phyloP scores from a whole-genome alignment of 2,113 vertebrate species.

The Semicossyphus pulcher region DNA sequence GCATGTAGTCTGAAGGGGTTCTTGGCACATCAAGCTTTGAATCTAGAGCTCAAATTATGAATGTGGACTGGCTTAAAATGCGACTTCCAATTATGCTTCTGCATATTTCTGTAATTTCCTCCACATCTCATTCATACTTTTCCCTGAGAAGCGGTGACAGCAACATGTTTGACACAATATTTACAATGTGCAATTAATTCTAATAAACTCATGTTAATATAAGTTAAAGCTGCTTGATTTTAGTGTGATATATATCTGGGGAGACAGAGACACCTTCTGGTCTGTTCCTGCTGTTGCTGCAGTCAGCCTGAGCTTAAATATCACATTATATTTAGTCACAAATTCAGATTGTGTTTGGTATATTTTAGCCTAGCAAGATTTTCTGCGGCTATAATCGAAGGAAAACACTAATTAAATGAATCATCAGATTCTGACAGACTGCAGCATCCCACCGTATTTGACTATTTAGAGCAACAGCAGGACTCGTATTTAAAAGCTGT shows the following conservation, averaged over 20 bases:
- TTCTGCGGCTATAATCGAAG: background rate
- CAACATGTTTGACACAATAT: background rate
- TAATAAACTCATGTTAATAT: background rate
- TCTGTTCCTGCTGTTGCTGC: constrained; percentile 30
- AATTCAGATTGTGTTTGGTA: background rate
- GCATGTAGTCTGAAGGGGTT: background rate
- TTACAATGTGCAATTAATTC: constrained; percentile 6
- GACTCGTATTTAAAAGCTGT: constrained; percentile 11
- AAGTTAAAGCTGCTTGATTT: background rate
- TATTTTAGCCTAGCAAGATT: background rate
- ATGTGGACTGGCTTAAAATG: background rate
- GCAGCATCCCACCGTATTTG: background rate
- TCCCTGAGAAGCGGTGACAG: background rate
- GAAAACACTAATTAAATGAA: background rate
- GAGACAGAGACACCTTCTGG: constrained; percentile 79
- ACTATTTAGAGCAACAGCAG: background rate
- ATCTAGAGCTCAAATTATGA: background rate
- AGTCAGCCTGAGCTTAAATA: background rate
- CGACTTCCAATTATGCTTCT: background rate
- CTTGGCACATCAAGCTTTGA: background rate
- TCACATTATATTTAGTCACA: background rate
- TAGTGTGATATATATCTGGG: constrained; percentile 48
- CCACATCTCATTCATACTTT: background rate
- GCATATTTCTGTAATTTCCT: background rate
- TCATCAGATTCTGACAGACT: background rate